Percentiles rank a stretch among this genome's conserved stretches.
phyloP scores from a whole-genome alignment of 2,888 invertebrate genomes.

The Pheosia gnoma region DNA sequence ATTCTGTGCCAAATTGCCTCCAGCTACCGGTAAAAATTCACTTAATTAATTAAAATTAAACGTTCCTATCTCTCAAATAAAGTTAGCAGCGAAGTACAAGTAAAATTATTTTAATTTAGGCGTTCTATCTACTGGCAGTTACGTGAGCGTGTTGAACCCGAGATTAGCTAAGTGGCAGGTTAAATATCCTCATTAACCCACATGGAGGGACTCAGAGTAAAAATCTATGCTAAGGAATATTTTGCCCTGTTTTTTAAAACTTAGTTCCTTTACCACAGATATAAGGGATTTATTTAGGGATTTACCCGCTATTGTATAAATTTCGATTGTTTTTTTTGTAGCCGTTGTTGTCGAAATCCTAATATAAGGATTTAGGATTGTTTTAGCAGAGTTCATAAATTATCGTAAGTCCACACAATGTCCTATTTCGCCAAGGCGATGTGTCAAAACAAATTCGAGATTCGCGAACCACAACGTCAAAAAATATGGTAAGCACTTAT shows the following conservation, averaged over 20 bases:
- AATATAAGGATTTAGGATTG: not conserved
- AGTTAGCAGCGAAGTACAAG: not conserved
- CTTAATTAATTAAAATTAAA: not conserved
- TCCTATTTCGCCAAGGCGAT: no score
- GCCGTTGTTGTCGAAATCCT: no score
- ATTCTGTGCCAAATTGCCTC: not conserved
- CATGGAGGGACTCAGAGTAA: slow-evolving; percentile 8
- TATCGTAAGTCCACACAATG: no score
- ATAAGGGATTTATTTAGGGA: no score
- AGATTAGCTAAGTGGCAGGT: slow-evolving; percentile 9
- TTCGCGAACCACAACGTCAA: no score
- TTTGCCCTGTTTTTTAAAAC: no score
- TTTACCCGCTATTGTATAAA: no score
- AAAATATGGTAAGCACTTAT: no score
- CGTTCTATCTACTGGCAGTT: not conserved
- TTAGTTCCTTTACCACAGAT: no score
- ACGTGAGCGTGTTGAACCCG: slow-evolving; percentile 1
- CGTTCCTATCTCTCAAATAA: not conserved
- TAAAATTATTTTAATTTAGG: slow-evolving; percentile 1
- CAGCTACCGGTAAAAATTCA: not conserved
- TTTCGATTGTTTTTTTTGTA: no score
- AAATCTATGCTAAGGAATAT: not conserved
- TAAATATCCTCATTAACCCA: slow-evolving; percentile 31
- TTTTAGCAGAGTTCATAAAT: no score
- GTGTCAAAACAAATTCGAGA: no score